Evolutionary conservation across 2,888 invertebrate species (phyloP), one percentile per base, ranked within the genome.

Genomic region (Metopia argyrocephala): DNA sequence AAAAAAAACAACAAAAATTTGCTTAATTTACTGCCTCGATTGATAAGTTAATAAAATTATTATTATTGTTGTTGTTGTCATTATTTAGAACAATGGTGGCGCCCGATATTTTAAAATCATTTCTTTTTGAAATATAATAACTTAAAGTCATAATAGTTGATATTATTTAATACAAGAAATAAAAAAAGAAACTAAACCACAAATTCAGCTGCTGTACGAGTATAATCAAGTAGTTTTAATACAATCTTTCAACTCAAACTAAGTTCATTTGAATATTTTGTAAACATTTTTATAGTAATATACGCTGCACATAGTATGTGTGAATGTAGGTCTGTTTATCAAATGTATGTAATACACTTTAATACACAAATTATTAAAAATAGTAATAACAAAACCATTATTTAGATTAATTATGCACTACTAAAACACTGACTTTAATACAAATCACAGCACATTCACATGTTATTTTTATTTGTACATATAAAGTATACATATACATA

Each of bases 371-470:
- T 57, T 25, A 54, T 45, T 12, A 38, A 38, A 38, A 9, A 15
- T 15, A 12, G 38, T 38, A 38, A 9, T 38, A 6, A 68, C 48
- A 12, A 31, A 5, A 61, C 68, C 15, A 1, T 9, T 38, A 38
- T 38, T 38, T 28, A 56, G 38, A 38, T 74, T 64, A 48, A 50
- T 65, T 52, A 31, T 66, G 20, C 54, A 78, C 61, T 66, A n/a
- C n/a, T 61, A n/a, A 56, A 28, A 71, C 31, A 28, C 38, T 61
- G 57, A 52, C 66, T 52, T 52, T 38, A 70, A 21, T 59, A 12
- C 18, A 28, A 21, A 68, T 59, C 66, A 66, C 45, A 71, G 50
- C 69, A 65, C 57, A 73, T 25, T 9, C 62, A 73, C 76, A 76
- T 59, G 69, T 54, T 45, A 20, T 4, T 54, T 21, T 25, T 20